Evolutionary conservation across 2,113 vertebrate genomes (phyloP).

Genomic region (Pampusana beccarii): DNA sequence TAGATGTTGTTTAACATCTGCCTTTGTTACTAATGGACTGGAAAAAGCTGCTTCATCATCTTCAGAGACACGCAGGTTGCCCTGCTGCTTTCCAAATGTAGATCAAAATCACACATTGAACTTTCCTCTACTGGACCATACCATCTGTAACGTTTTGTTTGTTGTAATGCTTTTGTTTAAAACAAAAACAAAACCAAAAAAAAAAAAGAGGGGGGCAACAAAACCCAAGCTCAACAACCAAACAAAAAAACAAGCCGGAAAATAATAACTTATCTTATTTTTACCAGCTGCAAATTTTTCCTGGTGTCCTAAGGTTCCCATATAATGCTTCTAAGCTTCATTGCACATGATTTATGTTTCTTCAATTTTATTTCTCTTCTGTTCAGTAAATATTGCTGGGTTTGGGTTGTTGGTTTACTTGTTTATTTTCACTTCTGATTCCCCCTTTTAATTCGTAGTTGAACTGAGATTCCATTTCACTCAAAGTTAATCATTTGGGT

Average conservation of each 20-base stretch:
- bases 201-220: background rate
- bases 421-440: background rate
- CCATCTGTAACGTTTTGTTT: background rate
- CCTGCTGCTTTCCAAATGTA: background rate
- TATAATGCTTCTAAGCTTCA: background rate
- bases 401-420: background rate
- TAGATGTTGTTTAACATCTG: constrained; percentile 45
- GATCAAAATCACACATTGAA: background rate
- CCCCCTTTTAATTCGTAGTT: background rate
- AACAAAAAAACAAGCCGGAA: background rate
- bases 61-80: background rate
- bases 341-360: background rate
- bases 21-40: constrained; percentile 34
- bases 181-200: background rate
- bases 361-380: background rate
- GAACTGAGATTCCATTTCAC: background rate
- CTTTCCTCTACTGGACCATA: background rate
- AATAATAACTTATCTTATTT: background rate
- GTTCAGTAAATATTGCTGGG: background rate
- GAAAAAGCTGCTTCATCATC: constrained; percentile 23
- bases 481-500: background rate
- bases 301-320: background rate
- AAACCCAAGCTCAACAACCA: background rate
- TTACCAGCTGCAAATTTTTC: background rate
- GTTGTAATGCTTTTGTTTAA: background rate